Evolutionary conservation across 2,888 invertebrate genomes (phyloP), one percentile per base, ranked within the genome.

Genomic region (Choristoneura rosaceana): DNA sequence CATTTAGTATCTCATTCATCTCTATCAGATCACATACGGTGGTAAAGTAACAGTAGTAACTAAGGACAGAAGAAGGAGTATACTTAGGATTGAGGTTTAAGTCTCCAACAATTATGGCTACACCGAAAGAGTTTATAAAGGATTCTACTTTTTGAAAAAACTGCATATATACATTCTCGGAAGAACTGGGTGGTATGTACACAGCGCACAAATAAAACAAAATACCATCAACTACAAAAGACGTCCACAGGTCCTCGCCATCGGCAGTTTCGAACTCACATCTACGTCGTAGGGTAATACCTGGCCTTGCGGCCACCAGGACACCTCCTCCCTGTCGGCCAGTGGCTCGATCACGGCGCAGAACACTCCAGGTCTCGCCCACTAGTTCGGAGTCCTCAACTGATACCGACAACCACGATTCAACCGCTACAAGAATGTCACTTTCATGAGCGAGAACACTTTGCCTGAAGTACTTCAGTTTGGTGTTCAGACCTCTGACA

Each of bases 341-440:
- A 43, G 61, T 43, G 43, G 61, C 61, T 3, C 61, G 61, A 45
- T 62, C 61, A 15, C 61, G 61, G 43, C 61, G 61, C 12, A 62
- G 61, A 9, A 62, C 43, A 17, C 43, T 17, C 43, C 50, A 50
- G 12, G 3, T n/a, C 4, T n/a, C 64, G 3, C 33, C 50, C 8
- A 64, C 64, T n/a, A 64, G 50, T 43, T 62, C 61, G 3, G 61
- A 41, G 33, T 62, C 61, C 43, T 41, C 43, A 7, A 62, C 61
- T 9, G 43, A 8, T 15, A 0, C 15, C 25, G 25, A 25, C 25
- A 25, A 25, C 25, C 25, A 25, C 2, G 25, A 25, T 25, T 25
- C 25, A 25, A 7, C 50, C 3, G 15, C 52, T 3, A 33, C 50
- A 2, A 52, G 15, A 38, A 65, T 38, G 52, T 43, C 52, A 38